Evolutionary conservation across 2,797 vertebrate species (phyloP).

Genomic region (Notamacropus eugenii): DNA sequence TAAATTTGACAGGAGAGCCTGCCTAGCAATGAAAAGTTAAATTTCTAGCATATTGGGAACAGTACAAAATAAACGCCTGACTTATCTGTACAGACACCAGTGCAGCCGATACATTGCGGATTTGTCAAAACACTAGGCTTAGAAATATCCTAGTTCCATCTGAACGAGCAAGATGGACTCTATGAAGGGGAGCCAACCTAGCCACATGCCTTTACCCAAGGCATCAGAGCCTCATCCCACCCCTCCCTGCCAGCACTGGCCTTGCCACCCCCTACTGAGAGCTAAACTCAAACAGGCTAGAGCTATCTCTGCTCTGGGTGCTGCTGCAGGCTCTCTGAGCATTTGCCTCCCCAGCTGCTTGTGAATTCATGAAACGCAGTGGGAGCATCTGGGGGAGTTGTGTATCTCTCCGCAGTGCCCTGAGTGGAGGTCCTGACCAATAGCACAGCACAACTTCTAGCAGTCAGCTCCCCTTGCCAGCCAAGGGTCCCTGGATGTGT

Average conservation of each 20-base stretch:
- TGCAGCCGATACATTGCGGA: neutral
- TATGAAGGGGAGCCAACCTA: neutral
- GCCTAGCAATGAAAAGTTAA: neutral
- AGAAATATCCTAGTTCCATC: neutral
- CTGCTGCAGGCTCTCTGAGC: neutral
- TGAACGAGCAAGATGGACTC: neutral
- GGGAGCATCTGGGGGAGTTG: neutral
- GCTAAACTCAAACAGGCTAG: neutral
- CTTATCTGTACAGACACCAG: neutral
- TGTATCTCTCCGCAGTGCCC: neutral
- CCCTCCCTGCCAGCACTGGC: neutral
- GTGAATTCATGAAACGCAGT: neutral
- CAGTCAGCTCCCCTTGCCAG: neutral
- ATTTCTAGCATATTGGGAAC: constrained; percentile 6
- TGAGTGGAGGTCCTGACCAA: neutral
- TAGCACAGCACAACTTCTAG: neutral
- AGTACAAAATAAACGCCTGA: neutral
- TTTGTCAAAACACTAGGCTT: neutral
- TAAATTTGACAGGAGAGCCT: constrained; percentile 7
- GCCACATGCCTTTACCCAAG: neutral
- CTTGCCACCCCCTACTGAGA: neutral
- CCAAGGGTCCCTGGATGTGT: neutral
- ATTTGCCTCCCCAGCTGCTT: neutral
- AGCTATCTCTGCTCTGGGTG: neutral
- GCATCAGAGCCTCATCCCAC: neutral